A percentile compares a stretch with the other conserved stretches of the same genome.
Evolutionary conservation across 1,140 invertebrate species (phyloP).

Genomic region (Anoplophora glabripennis): DNA sequence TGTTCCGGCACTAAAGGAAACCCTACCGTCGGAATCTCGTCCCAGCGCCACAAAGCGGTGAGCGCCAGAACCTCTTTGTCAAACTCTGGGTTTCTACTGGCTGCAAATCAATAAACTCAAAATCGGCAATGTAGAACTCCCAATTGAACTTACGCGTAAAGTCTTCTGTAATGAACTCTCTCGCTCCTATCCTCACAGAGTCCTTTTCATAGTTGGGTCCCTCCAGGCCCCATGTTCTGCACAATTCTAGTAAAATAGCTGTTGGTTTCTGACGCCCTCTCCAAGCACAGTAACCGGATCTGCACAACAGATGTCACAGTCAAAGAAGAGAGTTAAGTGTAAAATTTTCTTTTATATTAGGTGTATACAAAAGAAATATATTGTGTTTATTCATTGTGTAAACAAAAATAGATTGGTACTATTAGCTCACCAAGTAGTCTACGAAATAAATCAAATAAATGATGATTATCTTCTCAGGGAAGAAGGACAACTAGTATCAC

Average conservation of each 20-base stretch:
- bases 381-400: no score
- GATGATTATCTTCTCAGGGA: no score
- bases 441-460: no score
- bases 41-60: constrained; percentile 67
- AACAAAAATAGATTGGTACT: no score
- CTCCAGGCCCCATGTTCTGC: constrained; percentile 61
- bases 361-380: no score
- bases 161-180: constrained; percentile 25
- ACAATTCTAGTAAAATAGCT: constrained; percentile 70
- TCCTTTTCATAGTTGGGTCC: constrained; percentile 49
- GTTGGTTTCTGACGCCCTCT: constrained; percentile 72
- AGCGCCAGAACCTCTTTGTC: constrained; percentile 63
- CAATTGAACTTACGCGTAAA: constrained; percentile 19
- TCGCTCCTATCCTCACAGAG: constrained; percentile 54
- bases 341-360: no score
- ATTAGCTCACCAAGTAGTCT: no score
- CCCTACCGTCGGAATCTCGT: constrained; percentile 71
- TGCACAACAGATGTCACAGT: constrained; percentile 30
- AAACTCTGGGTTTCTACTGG: constrained; percentile 14
- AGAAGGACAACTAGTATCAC: no score
- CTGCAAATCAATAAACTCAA: constrained; percentile 15
- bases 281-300: constrained; percentile 74
- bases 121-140: not conserved
- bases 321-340: not conserved
- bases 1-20: constrained; percentile 82